These are phyloP conservation scores for Phrynocephalus vlangalii DNA, from an alignment of 2,797 vertebrate species.

Conservation along the genomic window DNA sequence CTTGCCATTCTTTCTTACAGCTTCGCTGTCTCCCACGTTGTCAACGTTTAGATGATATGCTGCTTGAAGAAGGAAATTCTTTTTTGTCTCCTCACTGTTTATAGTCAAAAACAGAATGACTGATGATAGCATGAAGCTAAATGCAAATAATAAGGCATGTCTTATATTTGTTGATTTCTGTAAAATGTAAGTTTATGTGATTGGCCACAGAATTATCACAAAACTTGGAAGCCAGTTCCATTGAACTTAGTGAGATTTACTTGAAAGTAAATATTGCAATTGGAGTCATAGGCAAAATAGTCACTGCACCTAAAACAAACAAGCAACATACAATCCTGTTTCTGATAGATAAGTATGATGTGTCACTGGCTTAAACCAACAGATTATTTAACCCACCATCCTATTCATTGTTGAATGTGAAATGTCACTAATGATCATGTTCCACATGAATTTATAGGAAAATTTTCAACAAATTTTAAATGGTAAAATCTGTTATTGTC, in stretches of 20 bases:
- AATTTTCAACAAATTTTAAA: neutral
- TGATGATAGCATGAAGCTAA: neutral
- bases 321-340: neutral
- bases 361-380: neutral
- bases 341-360: neutral
- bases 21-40: neutral
- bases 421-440: neutral
- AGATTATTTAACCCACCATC: neutral
- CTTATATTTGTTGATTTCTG: neutral
- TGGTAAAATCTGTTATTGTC: neutral
- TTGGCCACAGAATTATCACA: neutral
- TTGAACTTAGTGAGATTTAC: neutral
- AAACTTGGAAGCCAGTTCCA: neutral
- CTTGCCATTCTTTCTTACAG: neutral
- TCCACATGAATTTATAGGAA: neutral
- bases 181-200: neutral
- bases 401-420: neutral
- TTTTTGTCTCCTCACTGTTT: neutral
- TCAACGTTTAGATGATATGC: constrained; percentile 11
- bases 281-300: neutral
- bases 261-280: neutral
- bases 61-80: neutral
- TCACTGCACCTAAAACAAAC: neutral
- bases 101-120: neutral
- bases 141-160: neutral